These are phyloP conservation scores for Polypedilum pembai DNA, from an alignment of 1,140 invertebrate species.

Conservation along the genomic window DNA sequence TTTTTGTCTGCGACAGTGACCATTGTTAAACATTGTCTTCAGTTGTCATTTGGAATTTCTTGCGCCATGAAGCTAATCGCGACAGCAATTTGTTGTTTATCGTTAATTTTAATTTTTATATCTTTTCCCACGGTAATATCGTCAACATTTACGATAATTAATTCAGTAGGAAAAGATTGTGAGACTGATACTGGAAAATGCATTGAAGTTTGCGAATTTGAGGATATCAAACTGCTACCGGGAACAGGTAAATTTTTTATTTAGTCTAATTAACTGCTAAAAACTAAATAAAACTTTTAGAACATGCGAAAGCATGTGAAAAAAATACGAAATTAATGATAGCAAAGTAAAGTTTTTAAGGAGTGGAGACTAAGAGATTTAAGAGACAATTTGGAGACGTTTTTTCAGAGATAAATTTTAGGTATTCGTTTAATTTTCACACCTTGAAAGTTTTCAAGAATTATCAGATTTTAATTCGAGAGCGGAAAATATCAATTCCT, in stretches of 20 bases:
- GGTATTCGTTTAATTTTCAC: too few relatives aligned
- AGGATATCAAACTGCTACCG: not conserved
- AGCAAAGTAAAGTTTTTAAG: too few relatives aligned
- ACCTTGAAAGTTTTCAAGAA: too few relatives aligned
- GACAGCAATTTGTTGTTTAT: not conserved
- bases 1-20: not conserved
- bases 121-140: not conserved
- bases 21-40: not conserved
- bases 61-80: not conserved
- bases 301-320: too few relatives aligned
- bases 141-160: not conserved
- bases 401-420: too few relatives aligned
- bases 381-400: too few relatives aligned
- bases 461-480: too few relatives aligned
- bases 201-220: slow-evolving; percentile 16
- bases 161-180: slow-evolving; percentile 22
- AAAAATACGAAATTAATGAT: too few relatives aligned
- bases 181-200: not conserved
- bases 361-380: too few relatives aligned
- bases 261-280: too few relatives aligned
- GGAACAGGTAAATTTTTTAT: slow-evolving; percentile 18
- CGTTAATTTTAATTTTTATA: not conserved
- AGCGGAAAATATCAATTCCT: too few relatives aligned
- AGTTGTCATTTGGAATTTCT: not conserved
- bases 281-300: too few relatives aligned